phyloP scores from a whole-genome alignment of 1,140 invertebrate species.

The Drosophila varians region DNA sequence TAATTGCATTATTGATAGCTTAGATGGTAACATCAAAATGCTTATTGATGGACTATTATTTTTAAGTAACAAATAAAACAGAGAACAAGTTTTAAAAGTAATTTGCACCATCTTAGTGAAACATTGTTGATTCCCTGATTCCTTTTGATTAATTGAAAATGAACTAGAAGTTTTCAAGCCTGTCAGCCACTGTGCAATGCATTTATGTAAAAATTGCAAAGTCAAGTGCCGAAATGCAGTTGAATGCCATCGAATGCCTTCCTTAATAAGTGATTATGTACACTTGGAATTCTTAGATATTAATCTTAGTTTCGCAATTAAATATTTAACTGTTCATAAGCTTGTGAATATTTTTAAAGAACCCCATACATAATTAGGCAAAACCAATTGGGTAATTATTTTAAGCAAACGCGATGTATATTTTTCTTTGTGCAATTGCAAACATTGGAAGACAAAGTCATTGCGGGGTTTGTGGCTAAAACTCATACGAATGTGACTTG shows the following conservation, averaged over 20 bases:
- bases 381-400: not conserved
- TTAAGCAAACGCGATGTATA: not conserved
- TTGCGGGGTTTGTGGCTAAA: constrained; percentile 22
- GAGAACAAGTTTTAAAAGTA: not conserved
- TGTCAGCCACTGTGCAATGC: constrained; percentile 16
- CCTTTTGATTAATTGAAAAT: not conserved
- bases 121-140: not conserved
- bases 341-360: too few species aligned
- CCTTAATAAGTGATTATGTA: constrained; percentile 6
- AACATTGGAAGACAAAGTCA: constrained; percentile 4
- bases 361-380: too few species aligned
- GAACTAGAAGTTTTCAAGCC: not conserved
- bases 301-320: not conserved
- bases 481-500: constrained; percentile 22
- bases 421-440: not conserved
- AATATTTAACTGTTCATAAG: too few species aligned
- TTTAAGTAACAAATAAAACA: not conserved
- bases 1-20: too few species aligned
- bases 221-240: constrained; percentile 32
- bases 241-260: constrained; percentile 16
- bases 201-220: constrained; percentile 8
- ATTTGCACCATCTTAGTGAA: not conserved
- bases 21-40: not conserved
- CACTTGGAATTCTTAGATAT: not conserved
- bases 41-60: not conserved